Percentiles rank a stretch among this genome's conserved stretches.
Conservation (phyloP, 2,888 invertebrate genomes). For the Amiota communis region DNA sequence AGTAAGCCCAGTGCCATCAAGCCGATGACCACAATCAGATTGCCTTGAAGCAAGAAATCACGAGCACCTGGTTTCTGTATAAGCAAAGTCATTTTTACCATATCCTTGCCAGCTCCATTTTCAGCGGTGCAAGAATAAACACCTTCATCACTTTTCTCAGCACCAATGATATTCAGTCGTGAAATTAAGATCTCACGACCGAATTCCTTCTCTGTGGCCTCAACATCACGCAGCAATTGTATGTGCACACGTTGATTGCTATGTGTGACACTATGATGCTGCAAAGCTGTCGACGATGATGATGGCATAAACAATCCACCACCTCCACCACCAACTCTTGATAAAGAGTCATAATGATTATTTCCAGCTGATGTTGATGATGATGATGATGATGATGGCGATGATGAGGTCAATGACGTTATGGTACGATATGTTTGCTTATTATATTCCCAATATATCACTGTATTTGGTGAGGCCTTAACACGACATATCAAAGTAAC, state of each 20-base stretch:
- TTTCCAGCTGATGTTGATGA: not conserved
- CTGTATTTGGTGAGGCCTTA: constrained; percentile 83
- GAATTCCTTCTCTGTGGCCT: constrained; percentile 68
- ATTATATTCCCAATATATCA: constrained; percentile 82
- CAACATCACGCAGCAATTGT: constrained; percentile 62
- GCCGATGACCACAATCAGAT: constrained; percentile 65
- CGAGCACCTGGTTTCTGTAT: constrained; percentile 61
- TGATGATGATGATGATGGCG: not conserved
- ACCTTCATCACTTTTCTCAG: constrained; percentile 79
- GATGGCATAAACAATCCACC: not conserved
- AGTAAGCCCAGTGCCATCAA: constrained; percentile 67
- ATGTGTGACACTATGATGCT: constrained; percentile 29
- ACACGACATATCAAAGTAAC: constrained; percentile 84
- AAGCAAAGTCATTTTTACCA: constrained; percentile 77
- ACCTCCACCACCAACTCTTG: not conserved
- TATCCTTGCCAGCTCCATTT: constrained; percentile 85
- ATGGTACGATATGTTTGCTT: constrained; percentile 70
- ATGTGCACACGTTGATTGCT: constrained; percentile 60
- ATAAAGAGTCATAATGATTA: not conserved
- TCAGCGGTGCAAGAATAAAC: constrained; percentile 86
- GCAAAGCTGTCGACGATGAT: constrained; percentile 1
- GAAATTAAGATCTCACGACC: constrained; percentile 66
- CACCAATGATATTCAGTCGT: constrained; percentile 78
- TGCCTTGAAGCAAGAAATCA: constrained; percentile 61
- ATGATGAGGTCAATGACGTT: constrained; percentile 29